Evolutionary conservation across 2,888 invertebrate genomes (phyloP).

Genomic region (Mesorhabditis belari): DNA sequence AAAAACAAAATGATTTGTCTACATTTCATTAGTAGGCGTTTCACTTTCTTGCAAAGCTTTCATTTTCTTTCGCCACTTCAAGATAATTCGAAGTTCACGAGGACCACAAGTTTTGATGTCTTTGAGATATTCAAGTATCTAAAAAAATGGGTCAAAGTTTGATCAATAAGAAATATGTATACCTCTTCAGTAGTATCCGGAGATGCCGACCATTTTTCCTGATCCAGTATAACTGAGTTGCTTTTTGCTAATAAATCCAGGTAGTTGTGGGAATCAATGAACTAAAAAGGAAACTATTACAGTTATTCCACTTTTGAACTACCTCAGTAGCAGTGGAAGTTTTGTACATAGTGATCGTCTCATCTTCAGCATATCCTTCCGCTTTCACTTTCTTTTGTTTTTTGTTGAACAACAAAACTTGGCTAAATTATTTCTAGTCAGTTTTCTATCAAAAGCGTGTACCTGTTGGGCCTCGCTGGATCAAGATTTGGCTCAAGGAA

Average conservation of each 20-base stretch:
- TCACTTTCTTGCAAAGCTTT: too few species aligned
- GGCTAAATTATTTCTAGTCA: slow-evolving; percentile 9
- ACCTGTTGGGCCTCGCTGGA: slow-evolving; percentile 34
- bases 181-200: slow-evolving; percentile 47
- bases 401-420: slow-evolving; percentile 22
- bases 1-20: too few species aligned
- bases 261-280: slow-evolving; percentile 47
- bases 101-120: slow-evolving; percentile 94
- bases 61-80: slow-evolving; percentile 78
- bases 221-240: slow-evolving; percentile 36
- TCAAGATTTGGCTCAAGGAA: slow-evolving; percentile 61
- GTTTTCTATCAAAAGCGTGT: neutral
- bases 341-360: slow-evolving; percentile 28
- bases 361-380: slow-evolving; percentile 83
- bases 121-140: slow-evolving; percentile 83
- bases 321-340: slow-evolving; percentile 54
- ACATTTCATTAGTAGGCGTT: too few species aligned
- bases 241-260: slow-evolving; percentile 71
- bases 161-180: neutral
- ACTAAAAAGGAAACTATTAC: neutral
- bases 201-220: slow-evolving; percentile 34
- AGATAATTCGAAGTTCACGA: slow-evolving; percentile 73
- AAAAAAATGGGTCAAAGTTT: slow-evolving; percentile 31
- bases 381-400: slow-evolving; percentile 70
- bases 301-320: neutral